Evolutionary conservation across 2,888 invertebrate genomes (phyloP).

Genomic region (Lycia hirtaria): DNA sequence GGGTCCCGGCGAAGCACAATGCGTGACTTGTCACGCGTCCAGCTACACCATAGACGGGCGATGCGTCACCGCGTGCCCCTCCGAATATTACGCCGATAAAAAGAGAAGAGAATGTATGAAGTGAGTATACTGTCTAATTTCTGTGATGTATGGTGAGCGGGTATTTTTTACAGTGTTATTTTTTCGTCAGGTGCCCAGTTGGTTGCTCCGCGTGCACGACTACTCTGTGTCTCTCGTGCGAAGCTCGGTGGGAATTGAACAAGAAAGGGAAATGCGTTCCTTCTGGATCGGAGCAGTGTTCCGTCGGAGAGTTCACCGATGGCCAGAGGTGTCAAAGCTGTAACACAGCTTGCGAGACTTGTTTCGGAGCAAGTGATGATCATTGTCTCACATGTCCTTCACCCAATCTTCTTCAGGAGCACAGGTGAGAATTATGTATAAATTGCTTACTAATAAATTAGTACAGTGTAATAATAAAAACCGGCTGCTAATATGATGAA

Average conservation of each 20-base stretch:
- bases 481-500: too few relatives aligned
- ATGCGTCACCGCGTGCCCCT: constrained; percentile 90
- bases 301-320: constrained; percentile 86
- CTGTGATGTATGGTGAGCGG: neutral
- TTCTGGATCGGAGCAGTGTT: constrained; percentile 89
- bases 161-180: constrained; percentile 23
- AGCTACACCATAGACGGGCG: constrained; percentile 89
- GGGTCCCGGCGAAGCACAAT: constrained; percentile 91
- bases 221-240: constrained; percentile 90
- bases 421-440: constrained; percentile 57
- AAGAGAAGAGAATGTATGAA: constrained; percentile 92
- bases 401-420: constrained; percentile 89
- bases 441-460: too few relatives aligned
- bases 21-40: constrained; percentile 92
- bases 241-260: constrained; percentile 90
- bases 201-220: constrained; percentile 92
- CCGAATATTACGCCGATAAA: constrained; percentile 90
- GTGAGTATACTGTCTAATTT: constrained; percentile 55
- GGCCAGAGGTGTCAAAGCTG: constrained; percentile 90
- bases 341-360: constrained; percentile 92
- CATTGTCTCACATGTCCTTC: constrained; percentile 91
- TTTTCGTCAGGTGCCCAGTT: constrained; percentile 86
- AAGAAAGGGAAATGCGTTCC: constrained; percentile 91
- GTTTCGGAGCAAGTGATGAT: constrained; percentile 90
- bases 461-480: too few relatives aligned